Evolutionary conservation across 2,113 vertebrate genomes (phyloP), one percentile per base, ranked within the genome.

Genomic region (Petroica traversi): DNA sequence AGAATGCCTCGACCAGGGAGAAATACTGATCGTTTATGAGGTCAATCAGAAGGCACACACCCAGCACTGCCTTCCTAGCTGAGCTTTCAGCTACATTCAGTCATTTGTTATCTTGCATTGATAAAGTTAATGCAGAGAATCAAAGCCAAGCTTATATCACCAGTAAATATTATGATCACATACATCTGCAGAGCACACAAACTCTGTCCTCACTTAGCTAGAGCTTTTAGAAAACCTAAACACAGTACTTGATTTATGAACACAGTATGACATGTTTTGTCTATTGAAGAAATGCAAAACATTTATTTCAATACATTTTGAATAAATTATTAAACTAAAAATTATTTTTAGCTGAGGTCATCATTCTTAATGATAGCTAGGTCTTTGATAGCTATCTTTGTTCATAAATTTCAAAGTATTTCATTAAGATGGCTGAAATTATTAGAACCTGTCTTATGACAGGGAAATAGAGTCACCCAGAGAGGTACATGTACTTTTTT

Each of bases 41-140:
- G 82, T 95, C 86, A 95, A 2, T 66, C 77, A 75, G 87, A 79
- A 95, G 82, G 46, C 77, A 77, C 43, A 62, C 29, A 69, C 49
- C 43, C 85, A 93, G 54, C 2, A 0, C 19, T 62, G 73, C 84
- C 45, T 95, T 83, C 40, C 76, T 59, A 83, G 79, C 57, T 18
- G 48, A 79, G 67, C 78, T 91, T 75, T 91, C 68, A 82, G 78
- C 34, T 68, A 54, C 74, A 63, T 78, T 61, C 62, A 90, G 75
- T 18, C 89, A 89, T 96, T 91, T 93, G 73, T 94, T 97, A 96
- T 95, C 93, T 92, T 75, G 58, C 75, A 91, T 91, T 96, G 89
- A 97, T 97, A 97, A 97, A 96, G 95, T 72, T 97, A 97, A 95
- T 97, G 94, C 84, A 95, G 88, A 94, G 77, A 96, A 96, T 97